Evolutionary conservation across 1,140 invertebrate genomes (phyloP), one percentile per base, ranked within the genome.

Genomic region (Ostrea edulis): DNA sequence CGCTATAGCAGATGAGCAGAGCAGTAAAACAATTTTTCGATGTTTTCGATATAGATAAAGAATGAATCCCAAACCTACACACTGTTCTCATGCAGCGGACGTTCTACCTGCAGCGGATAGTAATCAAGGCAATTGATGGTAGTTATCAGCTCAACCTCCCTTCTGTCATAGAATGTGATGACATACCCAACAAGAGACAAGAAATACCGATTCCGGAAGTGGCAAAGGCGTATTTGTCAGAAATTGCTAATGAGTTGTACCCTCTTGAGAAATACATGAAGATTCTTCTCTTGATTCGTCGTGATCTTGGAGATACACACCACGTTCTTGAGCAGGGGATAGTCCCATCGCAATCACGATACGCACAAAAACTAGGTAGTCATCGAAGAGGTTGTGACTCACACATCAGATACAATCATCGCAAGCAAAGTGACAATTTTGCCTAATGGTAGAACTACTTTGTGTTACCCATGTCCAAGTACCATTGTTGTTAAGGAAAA

Each of bases 401-500:
- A 58, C 54, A 58, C 2, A 54, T 14, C 82, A 22, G 83, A 58
- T 53, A 11, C n/a, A 0, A n/a, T 84, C 0, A 29, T 17, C 0
- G 54, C 25, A 55, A 53, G 83, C 65, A 86, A 87, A 53, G 85
- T 82, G 2, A 12, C 71, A 25, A 8, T 88, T 20, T 25, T 90
- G 9, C 11, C 20, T 14, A 17, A 86, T 54, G 84, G 82, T 44
- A 85, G 87, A 82, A 8, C 62, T n/a, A n/a, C n/a, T n/a, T n/a
- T n/a, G n/a, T n/a, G n/a, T n/a, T n/a, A n/a, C n/a, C n/a, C n/a
- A n/a, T n/a, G 89, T 52, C 0, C 29, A 17, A 89, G 84, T 77
- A 82, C 20, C 12, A 62, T 88, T 22, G 9, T 44, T 8, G 29
- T 89, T 9, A 86, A 86, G 58, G 20, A 77, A 95, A 95, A 94